Evolutionary conservation across 2,888 invertebrate species (phyloP).

Genomic region (Chamaedrilus cognettii): DNA sequence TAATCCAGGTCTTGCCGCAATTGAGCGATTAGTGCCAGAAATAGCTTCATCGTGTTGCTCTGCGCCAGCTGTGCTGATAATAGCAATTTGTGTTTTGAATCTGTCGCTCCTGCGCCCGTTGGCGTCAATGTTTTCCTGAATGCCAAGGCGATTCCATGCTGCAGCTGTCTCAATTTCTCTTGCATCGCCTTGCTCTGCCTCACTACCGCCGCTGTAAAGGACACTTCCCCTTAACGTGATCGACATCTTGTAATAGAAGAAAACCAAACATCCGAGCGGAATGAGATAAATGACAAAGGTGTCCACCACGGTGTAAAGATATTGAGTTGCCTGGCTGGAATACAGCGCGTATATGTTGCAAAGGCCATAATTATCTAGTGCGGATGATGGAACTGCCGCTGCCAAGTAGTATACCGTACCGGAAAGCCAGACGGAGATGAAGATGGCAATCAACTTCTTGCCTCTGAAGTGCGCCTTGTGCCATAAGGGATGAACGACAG

Average conservation of each 20-base stretch:
- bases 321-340: slow-evolving; percentile 11
- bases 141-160: too few relatives aligned
- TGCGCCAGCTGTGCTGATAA: too few relatives aligned
- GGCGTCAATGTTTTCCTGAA: background rate
- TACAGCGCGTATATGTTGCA: slow-evolving; percentile 28
- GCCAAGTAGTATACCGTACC: slow-evolving; percentile 25
- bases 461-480: slow-evolving; percentile 23
- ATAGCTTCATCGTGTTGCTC: too few relatives aligned
- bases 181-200: too few relatives aligned
- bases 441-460: background rate
- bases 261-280: slow-evolving; percentile 28
- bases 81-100: too few relatives aligned
- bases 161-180: too few relatives aligned
- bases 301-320: slow-evolving; percentile 24
- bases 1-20: too few relatives aligned
- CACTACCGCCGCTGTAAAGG: background rate
- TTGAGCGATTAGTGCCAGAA: background rate
- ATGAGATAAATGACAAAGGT: slow-evolving; percentile 31
- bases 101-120: background rate
- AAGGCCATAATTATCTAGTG: slow-evolving; percentile 24
- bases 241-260: slow-evolving; percentile 31
- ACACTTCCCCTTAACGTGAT: slow-evolving; percentile 3
- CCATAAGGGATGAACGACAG: slow-evolving; percentile 29
- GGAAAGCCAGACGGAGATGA: slow-evolving; percentile 20
- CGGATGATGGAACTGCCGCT: slow-evolving; percentile 16